Evolutionary conservation across 2,113 vertebrate genomes (phyloP).

Genomic region (Takifugu bimaculatus): DNA sequence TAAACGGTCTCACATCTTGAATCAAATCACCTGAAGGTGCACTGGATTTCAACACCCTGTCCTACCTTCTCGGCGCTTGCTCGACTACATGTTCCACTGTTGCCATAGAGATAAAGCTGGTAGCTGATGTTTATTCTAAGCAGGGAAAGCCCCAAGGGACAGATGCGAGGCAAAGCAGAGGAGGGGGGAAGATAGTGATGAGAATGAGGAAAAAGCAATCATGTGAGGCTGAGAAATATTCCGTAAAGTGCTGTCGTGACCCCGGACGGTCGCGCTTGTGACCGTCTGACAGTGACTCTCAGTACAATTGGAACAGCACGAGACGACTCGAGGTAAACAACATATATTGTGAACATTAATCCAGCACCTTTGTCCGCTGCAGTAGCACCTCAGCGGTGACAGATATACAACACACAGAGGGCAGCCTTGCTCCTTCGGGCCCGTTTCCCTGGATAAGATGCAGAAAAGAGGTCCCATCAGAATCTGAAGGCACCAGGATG

Average conservation of each 20-base stretch:
- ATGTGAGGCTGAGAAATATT: neutral
- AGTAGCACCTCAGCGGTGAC: too few relatives aligned
- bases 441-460: too few relatives aligned
- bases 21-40: conserved; percentile 10
- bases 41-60: neutral
- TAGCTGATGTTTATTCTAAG: conserved; percentile 70
- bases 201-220: conserved; percentile 15
- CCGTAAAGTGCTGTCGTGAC: neutral
- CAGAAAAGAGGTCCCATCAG: too few relatives aligned
- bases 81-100: conserved; percentile 49
- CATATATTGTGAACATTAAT: too few relatives aligned
- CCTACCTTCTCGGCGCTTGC: conserved; percentile 9
- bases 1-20: neutral
- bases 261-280: neutral
- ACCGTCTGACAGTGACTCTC: neutral
- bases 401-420: too few relatives aligned
- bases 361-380: too few relatives aligned
- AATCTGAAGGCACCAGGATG: too few relatives aligned
- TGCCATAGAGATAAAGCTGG: conserved; percentile 72
- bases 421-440: too few relatives aligned
- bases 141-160: conserved; percentile 60
- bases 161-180: conserved; percentile 37
- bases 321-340: too few relatives aligned
- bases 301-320: conserved; percentile 1
- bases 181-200: conserved; percentile 24